Evolutionary conservation across 2,113 vertebrate species (phyloP).

Genomic region (Galeopterus variegatus): DNA sequence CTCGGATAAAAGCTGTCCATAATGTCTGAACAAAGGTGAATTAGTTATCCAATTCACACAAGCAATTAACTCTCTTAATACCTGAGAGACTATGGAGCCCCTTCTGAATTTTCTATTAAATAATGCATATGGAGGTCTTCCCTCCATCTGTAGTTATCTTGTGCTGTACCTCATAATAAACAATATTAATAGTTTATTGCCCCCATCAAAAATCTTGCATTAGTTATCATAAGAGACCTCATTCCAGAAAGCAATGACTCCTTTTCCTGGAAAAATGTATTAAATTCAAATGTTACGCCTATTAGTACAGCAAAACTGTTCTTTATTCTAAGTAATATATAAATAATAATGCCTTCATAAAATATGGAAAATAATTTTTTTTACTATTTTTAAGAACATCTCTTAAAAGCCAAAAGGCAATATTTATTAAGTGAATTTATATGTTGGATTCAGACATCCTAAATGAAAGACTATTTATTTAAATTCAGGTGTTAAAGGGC

Average conservation of each 20-base stretch:
- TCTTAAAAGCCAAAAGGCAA: conserved; percentile 70
- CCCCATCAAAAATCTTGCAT: conserved; percentile 79
- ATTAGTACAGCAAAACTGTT: conserved; percentile 52
- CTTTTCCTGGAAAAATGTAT: conserved; percentile 71
- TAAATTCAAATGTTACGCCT: conserved; percentile 65
- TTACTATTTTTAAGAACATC: conserved; percentile 60
- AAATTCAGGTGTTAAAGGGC: conserved; percentile 84
- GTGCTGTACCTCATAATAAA: conserved; percentile 79
- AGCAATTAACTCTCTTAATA: conserved; percentile 87
- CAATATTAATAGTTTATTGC: conserved; percentile 81
- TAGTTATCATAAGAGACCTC: conserved; percentile 72
- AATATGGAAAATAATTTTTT: conserved; percentile 55
- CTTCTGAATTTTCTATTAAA: conserved; percentile 84
- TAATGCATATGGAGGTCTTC: conserved; percentile 81
- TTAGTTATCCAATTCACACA: conserved; percentile 87
- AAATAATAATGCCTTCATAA: conserved; percentile 27
- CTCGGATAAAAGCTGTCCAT: conserved; percentile 86
- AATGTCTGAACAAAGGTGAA: conserved; percentile 88
- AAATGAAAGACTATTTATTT: conserved; percentile 87
- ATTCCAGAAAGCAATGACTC: conserved; percentile 65
- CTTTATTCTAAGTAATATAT: conserved; percentile 29
- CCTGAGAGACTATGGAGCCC: conserved; percentile 84
- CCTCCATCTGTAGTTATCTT: conserved; percentile 81
- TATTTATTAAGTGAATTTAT: conserved; percentile 68
- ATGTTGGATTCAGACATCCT: conserved; percentile 82